These are phyloP conservation scores for Heloderma charlesbogerti DNA, from an alignment of 2,113 vertebrate species.

Conservation along the genomic window DNA sequence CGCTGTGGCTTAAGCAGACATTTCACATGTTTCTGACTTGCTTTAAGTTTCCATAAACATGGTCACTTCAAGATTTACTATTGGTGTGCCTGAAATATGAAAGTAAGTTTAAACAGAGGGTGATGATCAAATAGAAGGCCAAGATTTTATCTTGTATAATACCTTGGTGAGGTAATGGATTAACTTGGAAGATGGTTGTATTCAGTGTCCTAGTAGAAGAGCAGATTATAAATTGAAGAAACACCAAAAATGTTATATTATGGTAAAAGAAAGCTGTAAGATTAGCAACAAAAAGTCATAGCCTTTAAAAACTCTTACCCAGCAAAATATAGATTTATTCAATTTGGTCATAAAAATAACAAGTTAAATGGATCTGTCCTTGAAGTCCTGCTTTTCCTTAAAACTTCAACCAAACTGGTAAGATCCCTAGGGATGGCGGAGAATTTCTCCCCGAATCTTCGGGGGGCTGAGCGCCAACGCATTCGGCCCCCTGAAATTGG, in stretches of 20 bases:
- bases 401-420: rapidly evolving
- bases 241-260: background rate
- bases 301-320: background rate
- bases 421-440: no score
- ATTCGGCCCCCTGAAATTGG: no score
- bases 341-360: rapidly evolving
- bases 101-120: background rate
- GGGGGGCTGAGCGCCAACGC: no score
- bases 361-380: background rate
- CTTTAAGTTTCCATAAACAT: background rate
- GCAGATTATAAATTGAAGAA: background rate
- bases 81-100: background rate
- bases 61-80: background rate
- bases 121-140: background rate
- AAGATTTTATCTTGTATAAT: background rate
- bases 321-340: background rate
- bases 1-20: background rate
- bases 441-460: no score
- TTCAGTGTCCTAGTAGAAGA: background rate
- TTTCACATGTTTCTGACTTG: background rate
- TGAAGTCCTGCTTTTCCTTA: background rate
- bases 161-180: background rate
- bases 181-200: background rate
- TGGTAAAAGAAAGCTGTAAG: background rate
- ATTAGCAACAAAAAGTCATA: background rate